Conservation (phyloP, 53 echinoderm and acorn worm species). For the Echinometra lucunter region DNA sequence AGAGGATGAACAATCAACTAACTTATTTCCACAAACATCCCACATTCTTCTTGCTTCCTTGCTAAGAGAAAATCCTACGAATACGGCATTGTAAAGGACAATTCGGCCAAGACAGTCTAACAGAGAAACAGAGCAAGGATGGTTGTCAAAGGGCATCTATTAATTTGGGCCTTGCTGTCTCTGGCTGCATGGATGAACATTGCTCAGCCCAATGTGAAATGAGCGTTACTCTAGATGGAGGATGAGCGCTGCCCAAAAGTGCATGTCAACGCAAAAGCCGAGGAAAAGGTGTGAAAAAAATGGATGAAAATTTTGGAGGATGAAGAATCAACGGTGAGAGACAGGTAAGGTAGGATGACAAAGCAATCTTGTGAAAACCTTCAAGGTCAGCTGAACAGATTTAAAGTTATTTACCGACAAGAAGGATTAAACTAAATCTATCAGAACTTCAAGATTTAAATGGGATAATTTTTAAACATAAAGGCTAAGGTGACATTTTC, state of each 20-base stretch:
- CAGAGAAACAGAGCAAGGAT: not conserved
- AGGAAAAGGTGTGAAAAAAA: slow-evolving; percentile 19
- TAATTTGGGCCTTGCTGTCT: slow-evolving; percentile 46
- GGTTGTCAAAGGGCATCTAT: slow-evolving; percentile 49
- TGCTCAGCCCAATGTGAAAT: slow-evolving; percentile 35
- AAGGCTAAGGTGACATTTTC: too few relatives aligned
- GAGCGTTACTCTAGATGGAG: slow-evolving; percentile 37
- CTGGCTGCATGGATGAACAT: not conserved
- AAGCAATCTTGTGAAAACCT: not conserved
- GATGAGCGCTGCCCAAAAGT: slow-evolving; percentile 26
- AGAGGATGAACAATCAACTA: too few relatives aligned
- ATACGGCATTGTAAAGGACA: not conserved
- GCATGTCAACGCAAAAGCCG: not conserved
- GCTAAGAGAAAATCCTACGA: not conserved
- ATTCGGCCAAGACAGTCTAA: not conserved
- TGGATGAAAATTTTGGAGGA: not conserved
- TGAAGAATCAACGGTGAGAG: not conserved
- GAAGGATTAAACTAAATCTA: not conserved
- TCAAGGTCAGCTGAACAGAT: not conserved
- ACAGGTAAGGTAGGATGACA: not conserved
- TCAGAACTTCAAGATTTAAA: too few relatives aligned
- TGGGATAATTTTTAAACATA: too few relatives aligned
- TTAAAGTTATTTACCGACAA: not conserved
- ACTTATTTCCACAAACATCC: too few relatives aligned
- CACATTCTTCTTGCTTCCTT: not conserved